A percentile compares a stretch with the other conserved stretches of the same genome.
These are phyloP conservation scores for Pachyramphus minor DNA, from an alignment of 2,113 vertebrate genomes.

Conservation along the genomic window DNA sequence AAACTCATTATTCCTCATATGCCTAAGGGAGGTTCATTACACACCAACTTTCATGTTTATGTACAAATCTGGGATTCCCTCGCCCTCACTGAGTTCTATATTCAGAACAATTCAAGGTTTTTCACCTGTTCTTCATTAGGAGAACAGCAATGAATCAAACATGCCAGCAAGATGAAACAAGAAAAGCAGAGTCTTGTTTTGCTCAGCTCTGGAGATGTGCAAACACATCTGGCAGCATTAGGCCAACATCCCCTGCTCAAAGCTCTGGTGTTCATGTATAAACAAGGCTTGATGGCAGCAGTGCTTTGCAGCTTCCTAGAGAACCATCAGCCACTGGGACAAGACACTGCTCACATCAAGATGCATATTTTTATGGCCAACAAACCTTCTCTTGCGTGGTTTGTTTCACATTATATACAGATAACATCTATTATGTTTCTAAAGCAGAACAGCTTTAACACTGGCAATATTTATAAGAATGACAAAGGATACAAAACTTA, in stretches of 20 bases:
- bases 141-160: not conserved
- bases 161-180: not conserved
- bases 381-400: not conserved
- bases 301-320: not conserved
- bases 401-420: not conserved
- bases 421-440: not conserved
- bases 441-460: not conserved
- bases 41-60: slow-evolving; percentile 30
- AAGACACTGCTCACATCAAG: not conserved
- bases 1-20: slow-evolving; percentile 30
- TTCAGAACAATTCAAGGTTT: not conserved
- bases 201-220: not conserved
- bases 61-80: not conserved
- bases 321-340: not conserved
- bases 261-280: not conserved
- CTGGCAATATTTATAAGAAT: not conserved
- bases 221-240: not conserved
- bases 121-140: slow-evolving; percentile 42
- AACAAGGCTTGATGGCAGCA: not conserved
- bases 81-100: not conserved
- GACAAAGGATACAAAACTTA: not conserved
- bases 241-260: not conserved
- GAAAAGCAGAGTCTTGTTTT: not conserved
- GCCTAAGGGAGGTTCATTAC: slow-evolving; percentile 2
- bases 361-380: not conserved